Base-by-base conservation (phyloP, 2,113 vertebrate genomes). In the Ochotona princeps region DNA sequence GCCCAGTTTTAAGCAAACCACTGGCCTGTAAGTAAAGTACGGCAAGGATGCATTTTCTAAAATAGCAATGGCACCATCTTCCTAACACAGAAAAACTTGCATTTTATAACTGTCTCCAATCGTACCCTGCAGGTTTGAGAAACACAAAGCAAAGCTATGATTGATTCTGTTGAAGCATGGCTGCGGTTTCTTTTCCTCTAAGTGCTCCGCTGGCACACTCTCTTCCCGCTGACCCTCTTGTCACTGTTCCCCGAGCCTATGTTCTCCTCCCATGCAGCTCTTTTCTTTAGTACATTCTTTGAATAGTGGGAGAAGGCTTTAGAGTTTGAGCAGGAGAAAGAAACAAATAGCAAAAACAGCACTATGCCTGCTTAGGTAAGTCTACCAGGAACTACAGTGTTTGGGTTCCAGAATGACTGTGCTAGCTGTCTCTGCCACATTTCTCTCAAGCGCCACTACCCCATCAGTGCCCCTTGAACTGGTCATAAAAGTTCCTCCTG, bases 121-220 rank as follows among this genome's bases (percentile, higher is more conserved):
- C 0, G 1, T 92, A 66, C 91, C 97, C 96, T 87, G 79, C 4
- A 25, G 92, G 79, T 91, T 95, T 96, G 89, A 97, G 97, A 96
- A 96, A 90, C 90, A 93, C 17, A 7, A 95, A 95, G 73, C 90
- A 84, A 94, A 96, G 54, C 35, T 91, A 93, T 7, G 60, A 96
- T 94, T 70, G 94, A 97, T 97, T 97, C 79, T 93, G 67, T 30
- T 5, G 21, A 82, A 91, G 57, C 94, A 93, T 32, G 73, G 80
- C 65, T 83, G 5, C 61, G 2, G 8, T 21, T 61, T 95, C 94
- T 92, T 74, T 61, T 93, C 38, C 81, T 83, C 8, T 88, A 83
- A 96, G 72, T 1, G 2, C 65, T 95, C 95, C 88, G 65, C 10
- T 2, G 84, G 9, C 3, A 25, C 28, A 1, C 11, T 38, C 51